These are phyloP conservation scores for Triplophysa bombifrons DNA, from an alignment of 2,797 vertebrate species.

Conservation along the genomic window DNA sequence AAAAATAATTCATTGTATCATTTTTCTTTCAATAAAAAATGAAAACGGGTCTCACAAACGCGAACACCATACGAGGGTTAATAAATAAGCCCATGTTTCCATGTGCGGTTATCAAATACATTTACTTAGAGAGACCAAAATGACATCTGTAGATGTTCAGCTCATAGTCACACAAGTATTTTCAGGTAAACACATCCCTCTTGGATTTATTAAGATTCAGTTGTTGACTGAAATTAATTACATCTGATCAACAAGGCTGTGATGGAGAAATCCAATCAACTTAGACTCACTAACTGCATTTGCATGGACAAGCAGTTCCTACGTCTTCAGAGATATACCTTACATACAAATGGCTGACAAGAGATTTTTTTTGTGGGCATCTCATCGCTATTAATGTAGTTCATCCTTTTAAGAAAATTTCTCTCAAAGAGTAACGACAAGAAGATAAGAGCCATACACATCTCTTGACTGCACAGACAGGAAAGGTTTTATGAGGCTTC, in stretches of 20 bases:
- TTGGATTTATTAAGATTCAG: slow-evolving; percentile 21
- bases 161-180: slow-evolving; percentile 14
- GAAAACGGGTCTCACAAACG: too few species aligned
- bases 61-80: too few species aligned
- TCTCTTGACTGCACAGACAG: slow-evolving; percentile 6
- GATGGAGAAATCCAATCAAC: slow-evolving; percentile 41
- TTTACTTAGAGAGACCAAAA: neutral
- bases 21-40: too few species aligned
- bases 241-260: slow-evolving; percentile 38
- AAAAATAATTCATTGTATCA: too few species aligned
- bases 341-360: neutral
- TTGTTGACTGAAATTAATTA: slow-evolving; percentile 25
- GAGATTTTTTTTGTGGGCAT: neutral
- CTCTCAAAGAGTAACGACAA: slow-evolving; percentile 2
- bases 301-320: slow-evolving; percentile 14
- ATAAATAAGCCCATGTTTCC: neutral
- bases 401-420: neutral
- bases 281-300: slow-evolving; percentile 35
- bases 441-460: slow-evolving; percentile 15
- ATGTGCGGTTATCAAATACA: slow-evolving; percentile 11
- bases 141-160: slow-evolving; percentile 16
- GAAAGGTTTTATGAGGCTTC: slow-evolving; percentile 47
- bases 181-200: neutral
- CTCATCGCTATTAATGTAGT: slow-evolving; percentile 2
- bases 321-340: neutral